These are phyloP conservation scores for Electrona antarctica DNA, from an alignment of 2,113 vertebrate species.

Conservation along the genomic window DNA sequence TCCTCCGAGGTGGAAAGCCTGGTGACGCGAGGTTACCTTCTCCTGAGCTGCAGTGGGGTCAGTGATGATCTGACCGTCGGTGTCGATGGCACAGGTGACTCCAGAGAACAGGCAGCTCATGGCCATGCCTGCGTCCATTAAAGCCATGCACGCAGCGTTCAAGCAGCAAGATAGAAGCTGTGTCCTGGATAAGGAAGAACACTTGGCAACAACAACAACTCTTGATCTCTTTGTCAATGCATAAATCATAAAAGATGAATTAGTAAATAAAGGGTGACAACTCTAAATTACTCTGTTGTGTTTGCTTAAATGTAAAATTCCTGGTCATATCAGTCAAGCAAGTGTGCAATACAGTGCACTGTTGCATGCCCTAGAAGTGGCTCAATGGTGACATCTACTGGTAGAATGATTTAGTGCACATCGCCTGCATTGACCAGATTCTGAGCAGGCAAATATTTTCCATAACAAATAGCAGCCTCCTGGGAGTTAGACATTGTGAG, in stretches of 20 bases:
- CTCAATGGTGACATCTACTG: no score
- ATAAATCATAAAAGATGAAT: no score
- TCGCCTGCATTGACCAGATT: no score
- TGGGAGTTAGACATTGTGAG: no score
- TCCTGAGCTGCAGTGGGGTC: constrained; percentile 87
- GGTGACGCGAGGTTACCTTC: constrained; percentile 76
- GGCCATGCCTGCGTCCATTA: constrained; percentile 90
- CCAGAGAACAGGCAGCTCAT: constrained; percentile 89
- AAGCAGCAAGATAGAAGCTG: constrained; percentile 88
- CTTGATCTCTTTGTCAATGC: no score
- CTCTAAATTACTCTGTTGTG: neutral
- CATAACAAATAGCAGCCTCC: no score
- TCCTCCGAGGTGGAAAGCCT: no score
- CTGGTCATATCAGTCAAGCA: neutral
- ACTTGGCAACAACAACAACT: neutral
- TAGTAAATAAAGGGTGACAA: no score
- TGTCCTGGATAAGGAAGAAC: constrained; percentile 58
- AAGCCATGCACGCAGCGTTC: constrained; percentile 87
- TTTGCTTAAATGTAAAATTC: neutral
- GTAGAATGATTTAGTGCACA: no score
- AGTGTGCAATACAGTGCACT: no score
- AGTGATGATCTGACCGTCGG: constrained; percentile 78
- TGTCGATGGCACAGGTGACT: constrained; percentile 85
- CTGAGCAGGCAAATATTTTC: no score
- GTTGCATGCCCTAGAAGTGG: no score